Base-by-base conservation (phyloP, 2,797 vertebrate species). In the Brotula barbata region DNA sequence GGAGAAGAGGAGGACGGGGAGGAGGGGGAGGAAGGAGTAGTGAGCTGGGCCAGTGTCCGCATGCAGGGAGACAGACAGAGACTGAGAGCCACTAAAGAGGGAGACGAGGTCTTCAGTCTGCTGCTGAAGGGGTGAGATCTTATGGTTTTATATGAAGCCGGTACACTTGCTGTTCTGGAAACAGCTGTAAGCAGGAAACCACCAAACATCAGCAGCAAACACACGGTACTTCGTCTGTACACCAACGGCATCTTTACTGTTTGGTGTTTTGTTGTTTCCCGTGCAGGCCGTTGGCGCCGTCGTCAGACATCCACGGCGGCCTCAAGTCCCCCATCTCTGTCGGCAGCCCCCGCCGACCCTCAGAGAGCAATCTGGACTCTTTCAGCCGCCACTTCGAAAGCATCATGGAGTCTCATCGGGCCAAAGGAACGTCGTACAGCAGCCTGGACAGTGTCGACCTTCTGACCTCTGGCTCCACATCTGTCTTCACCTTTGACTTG, bases 301-400 rank as follows among this genome's bases (percentile, higher is more conserved):
- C 42, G 0, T 50, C 57, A 0, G 73, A 80, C 5, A 6, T n/a
- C 19, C 81, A 83, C 8, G 64, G 83, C 0, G 86, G 89, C 57
- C 90, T 94, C 42, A 96, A 95, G 76, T 95, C 94, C 0, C 94
- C 96, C 0, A 84, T 96, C 69, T 91, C 94, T 34, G 88, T 96
- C 1, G 89, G 89, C 0, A 89, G 92, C 33, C 94, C 94, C 7
- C 91, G 90, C 37, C 92, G 90, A 13, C 89, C 92, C 31, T 94
- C 93, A 0, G 93, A 93, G 41, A 40, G 64, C 57, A 72, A 87
- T 73, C 44, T 88, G 72, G 96, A 99, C 80, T 95, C 94, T 19
- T 98, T 98, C 90, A 98, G 96, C 87, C 94, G 91, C 60, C 94
- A 96, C 81, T 98, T 97, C 78, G 96, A 98, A 80, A 94, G 77